phyloP scores from a whole-genome alignment of 2,113 vertebrate genomes.

The Australoheros scitulus region DNA sequence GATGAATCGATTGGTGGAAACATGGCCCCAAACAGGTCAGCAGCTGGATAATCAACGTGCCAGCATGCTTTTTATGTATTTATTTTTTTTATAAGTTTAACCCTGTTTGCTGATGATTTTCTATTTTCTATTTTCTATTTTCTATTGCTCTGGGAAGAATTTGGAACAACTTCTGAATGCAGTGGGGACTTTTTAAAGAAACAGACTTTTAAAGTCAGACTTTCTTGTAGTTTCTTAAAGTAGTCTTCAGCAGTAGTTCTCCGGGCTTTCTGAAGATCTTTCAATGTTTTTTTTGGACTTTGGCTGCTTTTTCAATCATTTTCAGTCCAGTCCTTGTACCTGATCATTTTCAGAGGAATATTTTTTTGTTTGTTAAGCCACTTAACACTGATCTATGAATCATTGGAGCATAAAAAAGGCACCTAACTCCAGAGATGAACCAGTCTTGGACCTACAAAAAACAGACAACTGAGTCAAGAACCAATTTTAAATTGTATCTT shows the following conservation, averaged over 20 bases:
- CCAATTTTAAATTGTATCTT: too few species aligned
- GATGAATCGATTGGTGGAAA: not conserved
- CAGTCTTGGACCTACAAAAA: too few species aligned
- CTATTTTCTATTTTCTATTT: not conserved
- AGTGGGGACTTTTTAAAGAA: too few species aligned
- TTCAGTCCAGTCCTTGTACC: not conserved
- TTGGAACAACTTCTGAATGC: too few species aligned
- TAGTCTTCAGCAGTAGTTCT: fast-evolving
- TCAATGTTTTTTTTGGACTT: too few species aligned
- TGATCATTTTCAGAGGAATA: not conserved
- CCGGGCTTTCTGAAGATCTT: not conserved
- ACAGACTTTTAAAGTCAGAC: not conserved
- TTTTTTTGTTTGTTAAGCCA: fast-evolving
- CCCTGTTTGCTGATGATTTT: not conserved
- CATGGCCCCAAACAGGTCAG: too few species aligned
- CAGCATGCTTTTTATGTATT: too few species aligned
- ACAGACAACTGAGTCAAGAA: too few species aligned
- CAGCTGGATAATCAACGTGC: too few species aligned
- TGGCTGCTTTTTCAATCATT: not conserved
- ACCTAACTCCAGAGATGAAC: too few species aligned
- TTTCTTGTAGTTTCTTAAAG: not conserved
- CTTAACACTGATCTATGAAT: not conserved
- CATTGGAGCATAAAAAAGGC: too few species aligned
- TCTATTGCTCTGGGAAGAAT: not conserved
- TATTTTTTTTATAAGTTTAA: not conserved